Percentiles rank a stretch among this genome's conserved stretches.
Conservation (phyloP, 2,113 vertebrate species). For the Odocoileus hemionus region DNA sequence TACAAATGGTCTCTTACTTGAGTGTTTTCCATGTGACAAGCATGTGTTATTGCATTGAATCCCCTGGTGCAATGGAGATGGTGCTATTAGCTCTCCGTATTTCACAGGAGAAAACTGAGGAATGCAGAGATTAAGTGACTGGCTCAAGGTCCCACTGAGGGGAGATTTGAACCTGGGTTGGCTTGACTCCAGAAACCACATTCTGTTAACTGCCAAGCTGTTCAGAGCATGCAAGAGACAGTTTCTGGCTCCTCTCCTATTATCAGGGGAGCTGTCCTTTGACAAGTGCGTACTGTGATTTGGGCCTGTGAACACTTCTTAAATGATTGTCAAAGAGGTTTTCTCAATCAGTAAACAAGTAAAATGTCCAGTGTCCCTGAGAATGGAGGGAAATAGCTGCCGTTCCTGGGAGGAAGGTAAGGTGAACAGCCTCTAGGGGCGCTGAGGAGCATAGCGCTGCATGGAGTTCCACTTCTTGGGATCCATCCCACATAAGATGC, state of each 20-base stretch:
- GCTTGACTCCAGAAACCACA: neutral
- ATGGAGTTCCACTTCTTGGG: neutral
- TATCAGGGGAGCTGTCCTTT: neutral
- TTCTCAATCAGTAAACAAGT: neutral
- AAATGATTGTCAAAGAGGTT: neutral
- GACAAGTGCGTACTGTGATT: neutral
- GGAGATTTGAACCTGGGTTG: neutral
- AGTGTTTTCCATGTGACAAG: neutral
- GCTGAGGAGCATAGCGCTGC: neutral
- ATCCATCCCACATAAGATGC: neutral
- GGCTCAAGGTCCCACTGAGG: neutral
- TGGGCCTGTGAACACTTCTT: neutral
- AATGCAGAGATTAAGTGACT: neutral
- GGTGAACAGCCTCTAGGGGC: neutral
- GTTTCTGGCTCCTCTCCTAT: neutral
- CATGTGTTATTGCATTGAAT: neutral
- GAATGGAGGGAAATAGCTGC: neutral
- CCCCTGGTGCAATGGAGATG: too few species aligned
- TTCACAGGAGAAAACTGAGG: neutral
- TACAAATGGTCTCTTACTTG: neutral
- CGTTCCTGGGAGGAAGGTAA: neutral
- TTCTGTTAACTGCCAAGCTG: neutral
- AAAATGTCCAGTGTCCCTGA: neutral
- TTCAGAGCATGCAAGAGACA: neutral
- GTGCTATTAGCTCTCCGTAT: neutral